Percentiles rank a stretch among this genome's conserved stretches.
Evolutionary conservation across 1,140 invertebrate species (phyloP).

Genomic region (Drosophila burlai): DNA sequence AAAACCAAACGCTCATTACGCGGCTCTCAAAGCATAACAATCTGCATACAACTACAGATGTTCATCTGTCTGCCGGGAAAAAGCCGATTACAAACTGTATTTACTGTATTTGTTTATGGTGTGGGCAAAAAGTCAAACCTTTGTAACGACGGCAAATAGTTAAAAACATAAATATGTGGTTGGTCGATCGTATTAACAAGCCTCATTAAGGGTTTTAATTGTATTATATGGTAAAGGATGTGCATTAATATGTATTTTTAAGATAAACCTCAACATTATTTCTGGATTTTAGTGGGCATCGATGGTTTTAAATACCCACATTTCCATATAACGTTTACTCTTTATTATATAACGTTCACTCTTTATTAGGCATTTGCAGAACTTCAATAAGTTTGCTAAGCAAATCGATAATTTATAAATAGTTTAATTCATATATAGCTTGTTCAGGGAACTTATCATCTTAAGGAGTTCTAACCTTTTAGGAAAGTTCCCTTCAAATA

Average conservation of each 20-base stretch:
- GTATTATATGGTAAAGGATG: not conserved
- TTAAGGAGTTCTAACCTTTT: no score
- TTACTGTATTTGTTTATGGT: slow-evolving; percentile 18
- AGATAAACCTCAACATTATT: not conserved
- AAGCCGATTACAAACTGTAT: slow-evolving; percentile 31
- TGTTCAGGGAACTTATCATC: no score
- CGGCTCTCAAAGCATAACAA: not conserved
- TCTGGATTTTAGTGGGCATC: not conserved
- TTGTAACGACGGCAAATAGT: slow-evolving; percentile 1
- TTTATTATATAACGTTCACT: no score
- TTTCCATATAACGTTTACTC: no score
- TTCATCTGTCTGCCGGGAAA: slow-evolving; percentile 3
- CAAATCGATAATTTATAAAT: no score
- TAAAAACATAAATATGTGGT: slow-evolving; percentile 3
- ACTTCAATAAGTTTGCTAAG: no score
- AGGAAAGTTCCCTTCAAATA: not conserved
- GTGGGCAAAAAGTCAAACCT: not conserved
- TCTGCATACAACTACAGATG: not conserved
- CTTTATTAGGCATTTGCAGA: no score
- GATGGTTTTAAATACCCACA: no score
- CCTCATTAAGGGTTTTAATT: not conserved
- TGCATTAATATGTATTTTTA: not conserved
- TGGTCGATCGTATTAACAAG: not conserved
- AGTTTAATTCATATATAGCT: no score
- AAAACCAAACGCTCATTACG: slow-evolving; percentile 19